Base-by-base conservation (phyloP, 2,797 vertebrate genomes). In the Semaprochilodus insignis region DNA sequence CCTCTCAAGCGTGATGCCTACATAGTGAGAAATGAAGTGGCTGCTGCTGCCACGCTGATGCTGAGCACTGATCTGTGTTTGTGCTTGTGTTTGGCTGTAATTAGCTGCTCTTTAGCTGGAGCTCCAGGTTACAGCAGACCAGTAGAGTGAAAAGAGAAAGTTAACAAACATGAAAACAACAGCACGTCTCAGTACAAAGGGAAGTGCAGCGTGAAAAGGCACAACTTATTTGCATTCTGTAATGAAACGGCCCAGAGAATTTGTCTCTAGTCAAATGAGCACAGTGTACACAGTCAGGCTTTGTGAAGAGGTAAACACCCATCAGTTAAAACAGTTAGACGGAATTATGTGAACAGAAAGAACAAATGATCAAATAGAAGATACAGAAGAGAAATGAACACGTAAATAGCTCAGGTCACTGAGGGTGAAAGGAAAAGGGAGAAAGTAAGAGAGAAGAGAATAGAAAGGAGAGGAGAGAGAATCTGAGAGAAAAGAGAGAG, bases 191-290 rank as follows among this genome's bases (percentile, higher is more conserved):
- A n/a, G 48, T 17, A 40, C 1, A 13, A 21, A 73, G 44, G 75
- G 66, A 40, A 54, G 31, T 40, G 21, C 11, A 25, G 25, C n/a
- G 63, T 40, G 34, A 67, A 62, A 4, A 44, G 16, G 14, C 36
- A 17, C 31, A 62, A 63, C 57, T 51, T 19, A 80, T 85, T 87
- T 87, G 86, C 81, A 87, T 85, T 21, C 21, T 54, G 44, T 16
- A 60, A 77, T 73, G 81, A 77, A 84, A 36, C 14, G 0, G 23
- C 23, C 31, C 23, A 51, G 66, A 27, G 78, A 83, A 85, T 87
- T 73, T 79, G 78, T 65, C 76, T 83, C 21, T 72, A 87, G 85
- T 85, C 84, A 87, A 87, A 87, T 87, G 25, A 66, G 15, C 3
- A 0, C 4, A 16, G 31, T 3, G 8, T 14, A 23, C 60, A 62